Base-by-base conservation (phyloP, 2,797 vertebrate species). In the Sebastiscus tertius region DNA sequence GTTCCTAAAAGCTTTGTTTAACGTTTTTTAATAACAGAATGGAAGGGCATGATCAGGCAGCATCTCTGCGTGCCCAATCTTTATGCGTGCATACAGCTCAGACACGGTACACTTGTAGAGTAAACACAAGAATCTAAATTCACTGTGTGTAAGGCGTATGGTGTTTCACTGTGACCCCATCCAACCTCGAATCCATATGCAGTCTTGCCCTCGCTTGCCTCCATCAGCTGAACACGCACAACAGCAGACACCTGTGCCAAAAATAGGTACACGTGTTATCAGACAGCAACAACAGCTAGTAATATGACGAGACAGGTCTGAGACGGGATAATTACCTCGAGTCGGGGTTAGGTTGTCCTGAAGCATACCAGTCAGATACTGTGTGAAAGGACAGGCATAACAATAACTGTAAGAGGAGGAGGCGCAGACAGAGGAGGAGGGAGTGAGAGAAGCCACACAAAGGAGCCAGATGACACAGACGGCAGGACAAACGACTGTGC, bases 271-370 rank as follows among this genome's bases (percentile, higher is more conserved):
- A 75, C 20, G 8, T 46, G 82, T 54, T 68, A 59, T 75, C 79
- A 90, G 89, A 90, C 86, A 55, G 42, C 16, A 49, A 49, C 18
- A 49, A 58, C 74, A 63, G 20, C 39, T 84, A 22, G 52, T n/a
- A 54, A 54, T 12, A 72, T 60, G 81, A 84, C 31, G n/a, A 90
- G 90, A 91, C 88, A 85, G 87, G 86, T 90, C 88, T 86, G 68
- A 93, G 90, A 91, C 80, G 46, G 85, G 87, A 89, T 90, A 89
- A 89, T 88, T 87, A 85, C 84, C 79, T 56, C 0, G 7, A 74
- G 66, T 78, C 61, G 27, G 84, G 82, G 82, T 77, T 74, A 73
- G 77, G 79, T 75, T 56, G 80, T 81, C 58, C 77, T 69, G 52
- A 76, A 68, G 77, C 68, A 72, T 65, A 67, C 54, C 77, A 86